phyloP scores from a whole-genome alignment of 2,113 vertebrate genomes.

The Tetrax tetrax region DNA sequence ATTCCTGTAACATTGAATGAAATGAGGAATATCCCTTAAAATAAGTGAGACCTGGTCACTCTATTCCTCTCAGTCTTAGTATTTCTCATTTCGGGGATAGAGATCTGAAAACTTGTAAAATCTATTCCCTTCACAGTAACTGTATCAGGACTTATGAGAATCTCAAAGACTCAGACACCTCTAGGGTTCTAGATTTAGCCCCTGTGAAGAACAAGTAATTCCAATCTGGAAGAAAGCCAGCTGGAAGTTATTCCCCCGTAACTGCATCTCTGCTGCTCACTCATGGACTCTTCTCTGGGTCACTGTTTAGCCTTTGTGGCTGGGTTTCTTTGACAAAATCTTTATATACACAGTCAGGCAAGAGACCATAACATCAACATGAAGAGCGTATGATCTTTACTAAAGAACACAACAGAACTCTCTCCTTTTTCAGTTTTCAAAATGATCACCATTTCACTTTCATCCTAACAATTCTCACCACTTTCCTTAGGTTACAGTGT shows the following conservation, averaged over 20 bases:
- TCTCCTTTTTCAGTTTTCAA: background rate
- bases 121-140: background rate
- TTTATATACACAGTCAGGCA: background rate
- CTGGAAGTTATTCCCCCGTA: background rate
- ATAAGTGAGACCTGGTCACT: background rate
- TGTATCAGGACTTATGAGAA: background rate
- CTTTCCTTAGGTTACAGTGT: background rate
- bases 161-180: background rate
- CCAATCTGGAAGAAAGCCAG: background rate
- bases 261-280: background rate
- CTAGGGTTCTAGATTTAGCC: background rate
- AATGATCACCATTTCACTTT: background rate
- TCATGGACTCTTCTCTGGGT: background rate
- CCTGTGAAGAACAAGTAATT: background rate
- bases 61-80: background rate
- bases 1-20: background rate
- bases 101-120: background rate
- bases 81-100: background rate
- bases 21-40: background rate
- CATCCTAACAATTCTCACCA: background rate
- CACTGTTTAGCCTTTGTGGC: background rate
- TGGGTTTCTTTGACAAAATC: background rate
- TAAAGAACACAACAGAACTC: background rate
- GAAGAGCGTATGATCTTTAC: background rate
- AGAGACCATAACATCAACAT: background rate